Percentiles rank a stretch among this genome's conserved stretches.
phyloP scores from a whole-genome alignment of 2,888 invertebrate species.

The Vannuccia rotundouncinata region DNA sequence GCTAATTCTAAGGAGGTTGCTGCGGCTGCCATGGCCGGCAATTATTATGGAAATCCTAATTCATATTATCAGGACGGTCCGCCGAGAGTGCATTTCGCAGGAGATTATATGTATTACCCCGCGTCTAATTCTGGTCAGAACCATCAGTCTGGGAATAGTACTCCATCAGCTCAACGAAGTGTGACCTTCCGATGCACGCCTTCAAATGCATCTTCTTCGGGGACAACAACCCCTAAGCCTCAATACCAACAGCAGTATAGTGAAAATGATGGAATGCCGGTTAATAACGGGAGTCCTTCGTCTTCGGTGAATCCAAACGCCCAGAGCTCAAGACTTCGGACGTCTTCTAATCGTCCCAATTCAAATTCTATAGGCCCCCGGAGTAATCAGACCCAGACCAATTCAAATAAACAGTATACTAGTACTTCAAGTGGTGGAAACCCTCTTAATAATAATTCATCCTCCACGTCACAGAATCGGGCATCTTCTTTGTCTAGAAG shows the following conservation, averaged over 20 bases:
- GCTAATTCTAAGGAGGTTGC: constrained; percentile 32
- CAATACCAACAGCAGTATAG: constrained; percentile 29
- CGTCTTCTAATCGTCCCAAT: not conserved
- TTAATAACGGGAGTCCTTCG: not conserved
- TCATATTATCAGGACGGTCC: constrained; percentile 6
- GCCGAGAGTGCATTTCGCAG: constrained; percentile 36
- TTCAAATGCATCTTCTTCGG: constrained; percentile 24
- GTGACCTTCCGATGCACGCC: constrained; percentile 12
- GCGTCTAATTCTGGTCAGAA: not conserved
- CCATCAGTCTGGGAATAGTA: not conserved
- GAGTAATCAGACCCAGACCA: not conserved
- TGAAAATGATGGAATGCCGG: not conserved
- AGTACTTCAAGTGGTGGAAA: not conserved
- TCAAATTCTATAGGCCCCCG: not conserved
- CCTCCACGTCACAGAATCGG: not conserved
- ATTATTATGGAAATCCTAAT: constrained; percentile 24
- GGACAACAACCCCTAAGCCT: constrained; percentile 18
- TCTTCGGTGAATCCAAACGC: constrained; percentile 4
- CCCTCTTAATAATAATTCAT: not conserved
- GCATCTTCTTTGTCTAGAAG: constrained; percentile 21
- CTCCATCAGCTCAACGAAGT: constrained; percentile 1
- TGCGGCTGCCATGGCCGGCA: not conserved
- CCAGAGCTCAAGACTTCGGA: not conserved
- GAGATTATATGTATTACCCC: constrained; percentile 8
- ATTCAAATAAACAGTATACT: not conserved